These are phyloP conservation scores for Merops nubicus DNA, from an alignment of 2,113 vertebrate genomes.

Conservation along the genomic window DNA sequence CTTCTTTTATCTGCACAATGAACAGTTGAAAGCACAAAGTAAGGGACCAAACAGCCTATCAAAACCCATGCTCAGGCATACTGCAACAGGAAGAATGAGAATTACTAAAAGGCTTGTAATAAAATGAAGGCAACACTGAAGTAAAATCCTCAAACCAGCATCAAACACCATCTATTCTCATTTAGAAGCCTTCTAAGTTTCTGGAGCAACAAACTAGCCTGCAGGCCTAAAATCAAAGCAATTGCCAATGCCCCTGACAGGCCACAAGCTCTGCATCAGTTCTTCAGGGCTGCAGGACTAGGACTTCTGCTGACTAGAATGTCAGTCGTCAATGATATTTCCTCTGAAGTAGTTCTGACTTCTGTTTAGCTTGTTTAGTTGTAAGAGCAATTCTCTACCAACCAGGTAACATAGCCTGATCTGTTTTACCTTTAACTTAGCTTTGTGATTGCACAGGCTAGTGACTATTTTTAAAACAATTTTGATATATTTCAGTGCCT, in stretches of 20 bases:
- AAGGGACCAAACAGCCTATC: neutral
- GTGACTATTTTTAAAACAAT: rapidly evolving
- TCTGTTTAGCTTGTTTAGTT: neutral
- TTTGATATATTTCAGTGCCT: neutral
- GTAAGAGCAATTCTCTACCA: neutral
- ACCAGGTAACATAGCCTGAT: neutral
- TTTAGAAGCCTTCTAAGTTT: neutral
- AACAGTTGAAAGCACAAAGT: neutral
- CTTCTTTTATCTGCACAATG: neutral
- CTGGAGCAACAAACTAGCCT: neutral
- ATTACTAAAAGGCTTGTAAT: neutral
- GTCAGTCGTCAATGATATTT: neutral
- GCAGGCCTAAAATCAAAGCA: neutral
- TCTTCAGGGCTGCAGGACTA: neutral
- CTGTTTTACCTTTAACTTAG: neutral
- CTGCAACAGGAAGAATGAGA: neutral
- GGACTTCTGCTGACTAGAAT: neutral
- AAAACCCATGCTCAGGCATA: neutral
- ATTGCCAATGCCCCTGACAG: neutral
- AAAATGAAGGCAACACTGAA: neutral
- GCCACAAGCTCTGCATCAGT: neutral
- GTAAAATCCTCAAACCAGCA: neutral
- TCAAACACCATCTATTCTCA: neutral
- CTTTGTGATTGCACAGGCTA: neutral
- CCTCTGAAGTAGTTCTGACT: neutral